phyloP scores from a whole-genome alignment of 2,797 vertebrate genomes.

The Pristis pectinata region DNA sequence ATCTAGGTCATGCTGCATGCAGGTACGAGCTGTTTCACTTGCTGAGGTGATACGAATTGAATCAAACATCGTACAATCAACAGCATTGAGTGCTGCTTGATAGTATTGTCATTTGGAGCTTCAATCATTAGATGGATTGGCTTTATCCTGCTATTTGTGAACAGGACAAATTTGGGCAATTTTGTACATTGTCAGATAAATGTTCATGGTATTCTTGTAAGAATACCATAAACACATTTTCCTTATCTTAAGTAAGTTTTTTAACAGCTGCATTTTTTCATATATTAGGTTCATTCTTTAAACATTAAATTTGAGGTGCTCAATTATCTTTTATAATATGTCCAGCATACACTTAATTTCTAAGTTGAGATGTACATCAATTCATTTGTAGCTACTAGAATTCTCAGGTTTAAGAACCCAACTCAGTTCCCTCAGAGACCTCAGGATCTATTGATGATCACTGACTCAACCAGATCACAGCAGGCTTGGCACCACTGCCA shows the following conservation, averaged over 20 bases:
- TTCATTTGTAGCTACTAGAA: background rate
- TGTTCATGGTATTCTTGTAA: background rate
- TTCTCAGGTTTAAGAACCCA: background rate
- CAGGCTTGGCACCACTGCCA: too few species aligned
- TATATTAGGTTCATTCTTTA: background rate
- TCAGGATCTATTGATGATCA: background rate
- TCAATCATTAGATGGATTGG: too few species aligned
- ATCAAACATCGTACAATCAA: too few species aligned
- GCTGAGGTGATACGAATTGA: too few species aligned
- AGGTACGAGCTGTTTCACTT: too few species aligned
- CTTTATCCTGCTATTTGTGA: too few species aligned
- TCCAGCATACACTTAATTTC: background rate
- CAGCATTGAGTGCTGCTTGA: too few species aligned
- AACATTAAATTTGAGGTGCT: background rate
- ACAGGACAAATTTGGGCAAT: too few species aligned
- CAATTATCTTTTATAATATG: background rate
- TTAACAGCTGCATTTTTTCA: background rate
- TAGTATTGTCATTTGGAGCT: too few species aligned
- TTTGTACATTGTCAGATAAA: too few species aligned
- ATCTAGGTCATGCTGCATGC: too few species aligned
- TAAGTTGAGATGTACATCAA: background rate
- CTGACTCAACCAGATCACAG: too few species aligned
- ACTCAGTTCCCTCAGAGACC: background rate
- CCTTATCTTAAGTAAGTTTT: background rate
- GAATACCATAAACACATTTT: background rate